Base-by-base conservation (phyloP, 92 coral and sea anemone genomes). In the Actinostola sp. region DNA sequence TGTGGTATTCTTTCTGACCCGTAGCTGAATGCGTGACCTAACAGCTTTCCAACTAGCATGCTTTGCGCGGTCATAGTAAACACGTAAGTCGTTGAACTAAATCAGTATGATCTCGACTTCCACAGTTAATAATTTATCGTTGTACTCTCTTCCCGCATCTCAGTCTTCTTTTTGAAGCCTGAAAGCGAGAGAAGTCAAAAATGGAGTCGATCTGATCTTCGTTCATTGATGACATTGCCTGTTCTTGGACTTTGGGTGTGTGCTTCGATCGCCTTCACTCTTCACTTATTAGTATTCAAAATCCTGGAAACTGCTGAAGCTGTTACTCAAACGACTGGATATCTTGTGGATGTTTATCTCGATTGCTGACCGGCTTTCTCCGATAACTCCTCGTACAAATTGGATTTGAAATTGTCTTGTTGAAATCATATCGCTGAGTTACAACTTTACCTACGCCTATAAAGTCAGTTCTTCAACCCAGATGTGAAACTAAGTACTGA, bases 281-380 rank as follows among this genome's bases (percentile, higher is more conserved):
- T n/a, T n/a, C n/a, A n/a, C n/a, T n/a, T n/a, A n/a, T n/a, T n/a
- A n/a, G n/a, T n/a, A n/a, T n/a, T n/a, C n/a, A n/a, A n/a, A n/a
- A n/a, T n/a, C n/a, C n/a, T n/a, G n/a, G n/a, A n/a, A n/a, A n/a
- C n/a, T n/a, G n/a, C n/a, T n/a, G n/a, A n/a, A 15, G 46, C 15
- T 15, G 46, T 13, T 4, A 17, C 13, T 48, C 54, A 48, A 48
- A 48, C 63, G 12, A 30, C 28, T 57, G 36, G 63, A 57, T 27
- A 57, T 57, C 28, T 57, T 57, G 63, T 26, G 63, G 63, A 57
- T 30, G 11, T 53, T 36, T 4, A 30, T 57, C 10, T 57, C 63
- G 9, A 57, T 57, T 23, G 13, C 21, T 30, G 19, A 57, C 39
- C 63, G 63, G 63, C 29, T 27, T 57, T 57, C 19, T 27, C 24